Evolutionary conservation across 1,140 invertebrate genomes (phyloP).

Genomic region (Zaprionus davidi): DNA sequence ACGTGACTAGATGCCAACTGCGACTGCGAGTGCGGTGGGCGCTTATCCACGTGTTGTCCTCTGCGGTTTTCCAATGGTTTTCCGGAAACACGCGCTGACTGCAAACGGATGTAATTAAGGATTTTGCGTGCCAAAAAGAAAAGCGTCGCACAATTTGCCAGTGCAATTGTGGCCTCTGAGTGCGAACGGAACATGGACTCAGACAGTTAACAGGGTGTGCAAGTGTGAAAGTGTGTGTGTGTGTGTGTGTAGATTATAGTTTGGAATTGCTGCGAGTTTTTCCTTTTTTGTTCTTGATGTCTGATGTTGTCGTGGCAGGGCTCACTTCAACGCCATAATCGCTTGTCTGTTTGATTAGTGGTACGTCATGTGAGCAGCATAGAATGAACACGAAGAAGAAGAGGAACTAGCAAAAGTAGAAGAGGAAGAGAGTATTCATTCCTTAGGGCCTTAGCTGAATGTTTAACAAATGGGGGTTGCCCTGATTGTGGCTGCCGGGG

Average conservation of each 20-base stretch:
- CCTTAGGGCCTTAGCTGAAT: background rate
- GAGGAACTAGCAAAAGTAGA: background rate
- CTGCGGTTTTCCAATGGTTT: conserved; percentile 62
- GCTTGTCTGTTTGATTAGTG: conserved; percentile 62
- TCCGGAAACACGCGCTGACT: conserved; percentile 73
- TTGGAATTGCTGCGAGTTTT: conserved; percentile 6
- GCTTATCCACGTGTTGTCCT: conserved; percentile 71
- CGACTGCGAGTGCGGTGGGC: conserved; percentile 53
- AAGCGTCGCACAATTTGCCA: conserved; percentile 59
- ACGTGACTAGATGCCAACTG: conserved; percentile 67
- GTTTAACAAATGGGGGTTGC: conserved; percentile 5
- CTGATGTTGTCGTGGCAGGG: background rate
- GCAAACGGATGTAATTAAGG: conserved; percentile 77
- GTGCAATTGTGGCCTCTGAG: conserved; percentile 22
- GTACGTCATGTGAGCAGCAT: conserved; percentile 9
- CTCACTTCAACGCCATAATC: conserved; percentile 28
- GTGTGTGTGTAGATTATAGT: background rate
- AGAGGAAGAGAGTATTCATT: background rate
- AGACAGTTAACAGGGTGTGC: conserved; percentile 26
- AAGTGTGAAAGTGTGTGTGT: background rate
- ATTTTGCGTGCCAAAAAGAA: conserved; percentile 72
- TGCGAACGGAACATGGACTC: conserved; percentile 32
- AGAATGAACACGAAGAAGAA: background rate
- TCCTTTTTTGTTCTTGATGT: background rate
- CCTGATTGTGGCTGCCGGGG: background rate